Evolutionary conservation across 2,113 vertebrate species (phyloP).

Genomic region (Gobio gobio): DNA sequence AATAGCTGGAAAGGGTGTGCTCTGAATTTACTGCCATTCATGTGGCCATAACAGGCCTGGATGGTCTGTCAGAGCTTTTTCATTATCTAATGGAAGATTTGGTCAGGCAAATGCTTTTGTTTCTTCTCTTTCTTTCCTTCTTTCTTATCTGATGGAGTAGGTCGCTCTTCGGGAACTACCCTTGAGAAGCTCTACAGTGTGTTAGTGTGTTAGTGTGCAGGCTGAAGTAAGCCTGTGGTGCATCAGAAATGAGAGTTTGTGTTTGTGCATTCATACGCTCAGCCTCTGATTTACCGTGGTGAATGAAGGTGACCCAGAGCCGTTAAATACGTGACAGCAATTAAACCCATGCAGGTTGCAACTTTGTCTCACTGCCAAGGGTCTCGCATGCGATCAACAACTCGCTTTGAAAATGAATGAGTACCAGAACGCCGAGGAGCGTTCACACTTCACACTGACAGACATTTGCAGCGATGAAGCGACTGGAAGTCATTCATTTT

Average conservation of each 20-base stretch:
- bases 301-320: constrained; percentile 1
- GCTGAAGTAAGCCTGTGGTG: not conserved
- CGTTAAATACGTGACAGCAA: not conserved
- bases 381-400: not conserved
- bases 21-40: constrained; percentile 45
- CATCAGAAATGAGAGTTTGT: not conserved
- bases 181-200: too few species aligned
- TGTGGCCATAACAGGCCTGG: constrained; percentile 7
- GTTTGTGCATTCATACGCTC: not conserved
- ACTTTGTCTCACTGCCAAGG: not conserved
- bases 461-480: not conserved
- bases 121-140: constrained; percentile 35
- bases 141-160: constrained; percentile 27
- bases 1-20: constrained; percentile 65
- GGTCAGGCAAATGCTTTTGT: constrained; percentile 44
- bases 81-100: constrained; percentile 51
- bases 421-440: not conserved
- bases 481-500: not conserved
- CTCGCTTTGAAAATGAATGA: not conserved
- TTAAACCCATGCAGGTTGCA: not conserved
- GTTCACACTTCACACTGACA: not conserved
- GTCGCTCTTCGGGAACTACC: constrained; percentile 22
- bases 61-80: constrained; percentile 38
- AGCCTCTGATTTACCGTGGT: not conserved
- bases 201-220: not conserved